Evolutionary conservation across 1,140 invertebrate species (phyloP).

Genomic region (Drosophila punjabiensis): DNA sequence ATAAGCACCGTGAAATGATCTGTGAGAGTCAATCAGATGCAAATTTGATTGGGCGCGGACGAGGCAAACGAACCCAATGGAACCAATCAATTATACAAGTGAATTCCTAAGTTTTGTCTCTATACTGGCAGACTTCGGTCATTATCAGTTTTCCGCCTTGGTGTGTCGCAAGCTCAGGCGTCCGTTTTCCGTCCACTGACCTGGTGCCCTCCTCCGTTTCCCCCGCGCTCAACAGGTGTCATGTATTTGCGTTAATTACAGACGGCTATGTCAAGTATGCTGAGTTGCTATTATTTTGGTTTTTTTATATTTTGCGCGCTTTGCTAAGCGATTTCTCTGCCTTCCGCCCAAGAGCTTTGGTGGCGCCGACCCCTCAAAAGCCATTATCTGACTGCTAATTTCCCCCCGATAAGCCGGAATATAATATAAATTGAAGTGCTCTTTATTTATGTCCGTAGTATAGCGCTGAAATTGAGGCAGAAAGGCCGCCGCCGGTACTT

Average conservation of each 20-base stretch:
- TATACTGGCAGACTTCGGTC: constrained; percentile 1
- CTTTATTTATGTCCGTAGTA: constrained; percentile 45
- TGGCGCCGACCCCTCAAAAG: constrained; percentile 16
- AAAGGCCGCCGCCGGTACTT: constrained; percentile 40
- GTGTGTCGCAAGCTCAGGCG: constrained; percentile 31
- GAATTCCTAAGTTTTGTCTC: constrained; percentile 4
- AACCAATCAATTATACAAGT: constrained; percentile 39
- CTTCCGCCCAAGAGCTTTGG: constrained; percentile 44
- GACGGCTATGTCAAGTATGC: constrained; percentile 42
- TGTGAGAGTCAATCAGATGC: constrained; percentile 32
- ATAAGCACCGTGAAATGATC: constrained; percentile 13
- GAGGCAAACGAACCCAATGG: constrained; percentile 15
- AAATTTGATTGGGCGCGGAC: constrained; percentile 35
- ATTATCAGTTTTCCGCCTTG: constrained; percentile 38
- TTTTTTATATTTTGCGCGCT: constrained; percentile 58
- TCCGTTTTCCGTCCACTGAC: constrained; percentile 35
- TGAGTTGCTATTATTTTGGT: constrained; percentile 30
- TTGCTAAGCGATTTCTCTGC: constrained; percentile 46
- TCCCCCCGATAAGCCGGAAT: constrained; percentile 47
- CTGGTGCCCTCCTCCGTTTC: background rate
- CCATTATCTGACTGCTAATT: constrained; percentile 44
- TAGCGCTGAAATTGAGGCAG: constrained; percentile 23
- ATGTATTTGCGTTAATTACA: constrained; percentile 45
- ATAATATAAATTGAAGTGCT: constrained; percentile 54
- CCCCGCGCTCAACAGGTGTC: constrained; percentile 39